A percentile compares a stretch with the other conserved stretches of the same genome.
These are phyloP conservation scores for Ichneumoninae sp. DNA, from an alignment of 2,888 invertebrate genomes.

Conservation along the genomic window DNA sequence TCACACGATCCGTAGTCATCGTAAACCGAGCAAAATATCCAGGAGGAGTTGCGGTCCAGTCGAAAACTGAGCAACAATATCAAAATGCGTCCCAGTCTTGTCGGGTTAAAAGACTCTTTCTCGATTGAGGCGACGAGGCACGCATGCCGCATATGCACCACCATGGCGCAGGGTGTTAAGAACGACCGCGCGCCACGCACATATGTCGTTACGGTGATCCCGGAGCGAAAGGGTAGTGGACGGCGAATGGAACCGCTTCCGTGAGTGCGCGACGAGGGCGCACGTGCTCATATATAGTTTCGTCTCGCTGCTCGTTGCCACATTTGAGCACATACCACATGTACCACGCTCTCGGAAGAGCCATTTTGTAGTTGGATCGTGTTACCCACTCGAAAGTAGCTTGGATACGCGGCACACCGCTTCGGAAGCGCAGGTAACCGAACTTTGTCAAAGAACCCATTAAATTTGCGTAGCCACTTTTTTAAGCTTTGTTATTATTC, in stretches of 20 bases:
- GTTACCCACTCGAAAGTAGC: slow-evolving; percentile 40
- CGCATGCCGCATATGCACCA: slow-evolving; percentile 8
- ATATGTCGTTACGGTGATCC: slow-evolving; percentile 52
- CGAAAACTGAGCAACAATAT: neutral
- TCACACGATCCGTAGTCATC: too few species aligned
- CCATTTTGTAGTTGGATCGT: slow-evolving; percentile 59
- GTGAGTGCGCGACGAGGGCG: slow-evolving; percentile 64
- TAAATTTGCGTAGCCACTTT: neutral
- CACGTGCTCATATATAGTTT: slow-evolving; percentile 62
- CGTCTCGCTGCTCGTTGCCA: slow-evolving; percentile 26
- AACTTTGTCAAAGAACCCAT: neutral
- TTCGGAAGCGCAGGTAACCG: neutral
- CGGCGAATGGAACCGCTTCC: slow-evolving; percentile 56
- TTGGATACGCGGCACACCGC: slow-evolving; percentile 25
- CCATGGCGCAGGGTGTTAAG: slow-evolving; percentile 40
- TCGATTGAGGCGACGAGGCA: slow-evolving; percentile 39
- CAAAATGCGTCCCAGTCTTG: neutral
- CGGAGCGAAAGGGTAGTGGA: slow-evolving; percentile 14
- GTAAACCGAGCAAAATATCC: neutral
- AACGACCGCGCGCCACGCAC: slow-evolving; percentile 61
- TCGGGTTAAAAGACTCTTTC: slow-evolving; percentile 26
- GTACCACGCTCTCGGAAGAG: slow-evolving; percentile 42
- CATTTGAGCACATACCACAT: neutral
- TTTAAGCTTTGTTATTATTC: neutral
- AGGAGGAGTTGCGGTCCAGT: neutral